Percentiles rank a stretch among this genome's conserved stretches.
phyloP scores from a whole-genome alignment of 2,113 vertebrate species.

The Dromaius novaehollandiae region DNA sequence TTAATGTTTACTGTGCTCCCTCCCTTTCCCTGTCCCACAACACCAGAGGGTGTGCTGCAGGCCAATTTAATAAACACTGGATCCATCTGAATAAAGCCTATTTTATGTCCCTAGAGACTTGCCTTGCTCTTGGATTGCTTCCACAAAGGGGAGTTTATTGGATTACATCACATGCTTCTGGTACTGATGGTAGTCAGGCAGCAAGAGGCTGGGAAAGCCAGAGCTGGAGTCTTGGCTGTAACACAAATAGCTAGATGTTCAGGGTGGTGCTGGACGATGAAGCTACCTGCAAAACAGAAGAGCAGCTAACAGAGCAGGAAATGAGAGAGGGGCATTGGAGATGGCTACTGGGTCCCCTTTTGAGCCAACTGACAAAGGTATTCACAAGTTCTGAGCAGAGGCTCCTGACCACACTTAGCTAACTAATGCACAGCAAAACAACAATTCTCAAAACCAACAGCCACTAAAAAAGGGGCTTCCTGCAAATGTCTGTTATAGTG shows the following conservation, averaged over 20 bases:
- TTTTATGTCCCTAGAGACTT: accelerated
- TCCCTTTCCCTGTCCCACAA: neutral
- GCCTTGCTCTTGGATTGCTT: neutral
- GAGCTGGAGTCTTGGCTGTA: neutral
- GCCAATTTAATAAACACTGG: neutral
- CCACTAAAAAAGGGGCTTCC: neutral
- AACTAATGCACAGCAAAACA: neutral
- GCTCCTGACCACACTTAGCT: neutral
- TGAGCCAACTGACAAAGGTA: neutral
- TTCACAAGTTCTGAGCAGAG: neutral
- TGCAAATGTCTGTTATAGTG: neutral
- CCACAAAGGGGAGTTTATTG: neutral
- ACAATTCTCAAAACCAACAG: neutral
- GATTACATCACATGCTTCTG: accelerated
- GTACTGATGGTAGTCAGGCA: accelerated
- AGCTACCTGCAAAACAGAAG: neutral
- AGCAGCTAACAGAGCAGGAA: too few relatives aligned
- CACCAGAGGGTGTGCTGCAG: neutral
- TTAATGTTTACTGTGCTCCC: neutral
- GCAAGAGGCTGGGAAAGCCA: neutral
- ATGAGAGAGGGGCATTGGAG: accelerated
- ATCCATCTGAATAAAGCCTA: neutral
- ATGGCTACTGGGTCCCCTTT: neutral
- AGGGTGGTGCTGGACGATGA: neutral
- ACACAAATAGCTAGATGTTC: neutral